phyloP scores from a whole-genome alignment of 1,140 invertebrate species.

The Papilio polytes region DNA sequence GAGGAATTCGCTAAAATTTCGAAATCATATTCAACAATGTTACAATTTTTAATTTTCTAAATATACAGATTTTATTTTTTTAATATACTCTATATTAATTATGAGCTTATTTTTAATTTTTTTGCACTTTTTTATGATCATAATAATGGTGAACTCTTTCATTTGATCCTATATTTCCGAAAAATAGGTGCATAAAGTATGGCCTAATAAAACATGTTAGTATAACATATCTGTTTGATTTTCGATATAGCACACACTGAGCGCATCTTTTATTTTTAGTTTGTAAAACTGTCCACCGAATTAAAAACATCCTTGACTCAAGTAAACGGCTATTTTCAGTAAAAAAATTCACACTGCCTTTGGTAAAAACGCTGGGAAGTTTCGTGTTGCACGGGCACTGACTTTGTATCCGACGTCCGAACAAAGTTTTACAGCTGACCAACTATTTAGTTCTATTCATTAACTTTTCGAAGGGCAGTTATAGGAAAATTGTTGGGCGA shows the following conservation, averaged over 20 bases:
- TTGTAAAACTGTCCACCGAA: not conserved
- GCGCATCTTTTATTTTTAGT: not conserved
- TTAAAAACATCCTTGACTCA: not conserved
- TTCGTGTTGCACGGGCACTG: not conserved
- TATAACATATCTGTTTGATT: not conserved
- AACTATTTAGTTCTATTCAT: slow-evolving; percentile 1
- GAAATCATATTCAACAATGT: too few species aligned
- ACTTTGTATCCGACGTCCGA: not conserved
- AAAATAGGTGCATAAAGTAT: too few species aligned
- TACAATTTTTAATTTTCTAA: too few species aligned
- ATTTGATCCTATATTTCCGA: too few species aligned
- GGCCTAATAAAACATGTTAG: too few species aligned
- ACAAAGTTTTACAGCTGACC: slow-evolving; percentile 10
- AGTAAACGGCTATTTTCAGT: slow-evolving; percentile 10
- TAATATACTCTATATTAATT: too few species aligned
- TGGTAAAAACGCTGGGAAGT: not conserved
- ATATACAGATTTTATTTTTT: too few species aligned
- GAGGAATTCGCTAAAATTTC: not conserved
- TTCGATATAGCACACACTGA: not conserved
- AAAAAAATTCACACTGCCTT: not conserved
- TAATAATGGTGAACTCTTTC: too few species aligned
- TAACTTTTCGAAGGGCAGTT: not conserved
- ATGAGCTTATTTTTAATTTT: too few species aligned
- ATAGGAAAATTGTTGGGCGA: not conserved
- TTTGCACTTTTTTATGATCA: too few species aligned